Conservation (phyloP, 2,113 vertebrate genomes). For the Donacobius atricapilla region DNA sequence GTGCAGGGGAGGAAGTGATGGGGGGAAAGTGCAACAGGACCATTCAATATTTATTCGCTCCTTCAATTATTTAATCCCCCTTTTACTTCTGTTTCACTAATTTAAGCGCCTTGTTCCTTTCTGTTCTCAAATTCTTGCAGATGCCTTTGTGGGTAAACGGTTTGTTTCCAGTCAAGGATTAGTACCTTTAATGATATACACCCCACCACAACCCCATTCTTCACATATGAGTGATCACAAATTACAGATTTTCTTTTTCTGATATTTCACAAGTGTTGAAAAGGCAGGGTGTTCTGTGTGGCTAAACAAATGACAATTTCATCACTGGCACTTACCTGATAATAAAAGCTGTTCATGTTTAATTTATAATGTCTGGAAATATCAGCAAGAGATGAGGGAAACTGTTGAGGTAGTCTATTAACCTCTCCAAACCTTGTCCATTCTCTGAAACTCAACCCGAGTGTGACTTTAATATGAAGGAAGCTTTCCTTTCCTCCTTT, state of each 20-base stretch:
- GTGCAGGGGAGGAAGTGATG: background rate
- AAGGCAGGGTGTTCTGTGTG: background rate
- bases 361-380: background rate
- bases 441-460: background rate
- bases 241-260: background rate
- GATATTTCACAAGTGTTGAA: background rate
- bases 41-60: background rate
- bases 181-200: background rate
- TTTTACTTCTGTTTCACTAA: background rate
- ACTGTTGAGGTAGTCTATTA: background rate
- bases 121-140: background rate
- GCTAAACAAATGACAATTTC: constrained; percentile 7
- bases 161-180: background rate
- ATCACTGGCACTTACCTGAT: background rate
- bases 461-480: background rate
- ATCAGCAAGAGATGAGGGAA: background rate
- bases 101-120: background rate
- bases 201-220: background rate
- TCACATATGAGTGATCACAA: background rate
- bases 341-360: background rate
- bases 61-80: background rate
- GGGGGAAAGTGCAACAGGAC: background rate
- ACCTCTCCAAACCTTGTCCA: background rate
- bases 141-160: background rate
- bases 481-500: background rate